Base-by-base conservation (phyloP, 2,797 vertebrate species). In the Lates japonicus region DNA sequence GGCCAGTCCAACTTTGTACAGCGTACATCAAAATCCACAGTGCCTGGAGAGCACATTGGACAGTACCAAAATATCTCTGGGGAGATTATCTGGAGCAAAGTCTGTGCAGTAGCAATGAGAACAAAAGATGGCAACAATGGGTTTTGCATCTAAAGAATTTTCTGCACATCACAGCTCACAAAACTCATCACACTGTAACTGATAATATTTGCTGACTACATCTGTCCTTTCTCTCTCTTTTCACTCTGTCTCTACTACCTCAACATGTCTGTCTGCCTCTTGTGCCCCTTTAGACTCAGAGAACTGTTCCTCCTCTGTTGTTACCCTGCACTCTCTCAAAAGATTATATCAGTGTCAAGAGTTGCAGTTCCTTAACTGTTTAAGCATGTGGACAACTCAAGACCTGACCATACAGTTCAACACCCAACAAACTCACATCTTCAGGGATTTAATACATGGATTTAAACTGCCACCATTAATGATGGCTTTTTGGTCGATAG, bases 361-460 rank as follows among this genome's bases (percentile, higher is more conserved):
- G 51, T 58, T 69, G 64, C 57, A 51, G 71, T 8, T 60, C 74
- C 46, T 65, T 62, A 76, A 76, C 59, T 33, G 19, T 22, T 80
- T 76, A 69, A 73, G 55, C 52, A 69, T 77, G 70, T 67, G 48
- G 42, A 52, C 19, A 49, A 57, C 61, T 19, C 19, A 42, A 31
- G 37, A 49, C 44, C 31, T 25, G 7, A 51, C 29, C 33, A 35
- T 16, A 57, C 13, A 60, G 44, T 37, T 54, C 9, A 44, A 59
- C 46, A 66, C 68, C 25, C 14, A 42, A 48, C 39, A 29, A 55
- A 20, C 13, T 20, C 25, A 58, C 58, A 37, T 54, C 46, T 49
- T 42, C 51, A 0, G 51, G 29, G 78, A 74, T 69, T 68, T 54
- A 37, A 51, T 29, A 51, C 44, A 20, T 17, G 48, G 37, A 25